Evolutionary conservation across 53 echinoderm and acorn worm genomes (phyloP), one percentile per base, ranked within the genome.

Genomic region (Stichopus horrens): DNA sequence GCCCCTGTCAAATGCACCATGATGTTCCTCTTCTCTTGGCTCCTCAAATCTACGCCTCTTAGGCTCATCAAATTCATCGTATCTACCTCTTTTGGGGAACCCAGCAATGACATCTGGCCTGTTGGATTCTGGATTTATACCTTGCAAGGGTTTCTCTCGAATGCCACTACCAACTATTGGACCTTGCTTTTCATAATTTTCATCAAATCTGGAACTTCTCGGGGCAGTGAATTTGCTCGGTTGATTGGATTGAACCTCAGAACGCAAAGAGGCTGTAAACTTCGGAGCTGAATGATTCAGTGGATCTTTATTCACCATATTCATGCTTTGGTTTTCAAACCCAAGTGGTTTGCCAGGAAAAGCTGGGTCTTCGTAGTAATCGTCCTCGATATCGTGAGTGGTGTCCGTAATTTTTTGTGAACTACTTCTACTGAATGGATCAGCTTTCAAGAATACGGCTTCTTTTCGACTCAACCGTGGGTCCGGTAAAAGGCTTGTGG

Each of bases 261-360:
- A 7, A 13, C 16, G 71, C 18, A 20, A 18, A 1, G 71, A 20
- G 18, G 7, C 19, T 18, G 7, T 5, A 71, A 71, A 71, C 18
- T 13, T 71, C n/a, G 71, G n/a, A 71, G n/a, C 7, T 71, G 71
- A 20, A 5, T 20, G 71, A 71, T 71, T 71, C 14, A 71, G 16
- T 16, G 71, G 71, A 71, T 71, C 71, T n/a, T 67, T 71, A 86
- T 14, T 52, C 9, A 68, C 21, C 53, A 18, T 21, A 9, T 59
- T 66, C 7, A 23, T 22, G 7, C 11, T 77, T 77, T 7, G 16
- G 16, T 77, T 77, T 5, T 87, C 87, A 5, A 87, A 74, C n/a
- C 87, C 87, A 5, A 87, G 87, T 13, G 87, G 87, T 75, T 74
- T 75, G 5, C 87, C 87, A 87, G 87, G 87, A 19, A 87, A 87